Conservation (phyloP, 2,888 invertebrate genomes). For the Ennomos fuscantarius region DNA sequence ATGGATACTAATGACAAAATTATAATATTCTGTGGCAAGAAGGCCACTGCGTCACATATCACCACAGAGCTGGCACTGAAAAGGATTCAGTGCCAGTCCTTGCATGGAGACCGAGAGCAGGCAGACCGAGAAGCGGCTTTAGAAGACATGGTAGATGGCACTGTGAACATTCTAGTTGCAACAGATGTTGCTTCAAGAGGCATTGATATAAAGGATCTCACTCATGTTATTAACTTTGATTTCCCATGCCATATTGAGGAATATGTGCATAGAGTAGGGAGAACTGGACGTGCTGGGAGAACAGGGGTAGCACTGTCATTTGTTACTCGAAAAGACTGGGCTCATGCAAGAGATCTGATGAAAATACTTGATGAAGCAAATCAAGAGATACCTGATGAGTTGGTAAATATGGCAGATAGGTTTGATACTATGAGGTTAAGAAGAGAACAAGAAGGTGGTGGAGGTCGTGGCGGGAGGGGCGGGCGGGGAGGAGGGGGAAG, state of each 20-base stretch:
- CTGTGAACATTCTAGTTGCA: constrained; percentile 93
- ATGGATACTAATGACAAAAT: constrained; percentile 92
- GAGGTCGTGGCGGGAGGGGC: constrained; percentile 65
- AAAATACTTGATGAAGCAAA: constrained; percentile 94
- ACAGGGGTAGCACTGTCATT: constrained; percentile 93
- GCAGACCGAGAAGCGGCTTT: constrained; percentile 92
- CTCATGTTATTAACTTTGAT: constrained; percentile 96
- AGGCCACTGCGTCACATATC: constrained; percentile 92
- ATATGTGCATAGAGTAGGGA: constrained; percentile 97
- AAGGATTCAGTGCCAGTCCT: constrained; percentile 89
- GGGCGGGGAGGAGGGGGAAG: constrained; percentile 47
- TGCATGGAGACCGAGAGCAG: constrained; percentile 96
- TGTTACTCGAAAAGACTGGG: constrained; percentile 93
- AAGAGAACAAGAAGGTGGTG: constrained; percentile 81
- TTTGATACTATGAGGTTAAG: constrained; percentile 88
- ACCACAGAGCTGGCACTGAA: constrained; percentile 90
- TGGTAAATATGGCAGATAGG: constrained; percentile 91
- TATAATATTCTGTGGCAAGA: constrained; percentile 96
- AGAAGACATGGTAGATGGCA: constrained; percentile 91
- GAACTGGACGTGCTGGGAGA: constrained; percentile 96
- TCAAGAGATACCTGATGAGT: constrained; percentile 92
- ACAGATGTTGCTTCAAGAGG: constrained; percentile 98
- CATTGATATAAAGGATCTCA: constrained; percentile 95
- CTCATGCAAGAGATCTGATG: constrained; percentile 92
- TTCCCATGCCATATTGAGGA: constrained; percentile 98